Conservation (phyloP, 2,797 vertebrate genomes). For the Sitta carolinensis region DNA sequence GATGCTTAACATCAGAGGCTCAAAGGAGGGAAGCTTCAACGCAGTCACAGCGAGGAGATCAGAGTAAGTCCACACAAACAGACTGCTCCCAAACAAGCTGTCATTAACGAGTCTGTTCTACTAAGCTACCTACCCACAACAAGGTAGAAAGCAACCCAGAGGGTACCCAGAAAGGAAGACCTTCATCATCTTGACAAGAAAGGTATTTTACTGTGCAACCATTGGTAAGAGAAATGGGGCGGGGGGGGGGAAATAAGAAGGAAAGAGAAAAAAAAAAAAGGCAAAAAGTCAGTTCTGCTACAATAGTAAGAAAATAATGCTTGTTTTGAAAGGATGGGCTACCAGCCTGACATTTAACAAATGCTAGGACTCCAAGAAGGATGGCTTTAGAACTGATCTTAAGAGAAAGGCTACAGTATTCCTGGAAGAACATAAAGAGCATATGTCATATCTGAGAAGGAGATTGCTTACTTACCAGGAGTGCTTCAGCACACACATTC, state of each 20-base stretch:
- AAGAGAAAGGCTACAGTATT: neutral
- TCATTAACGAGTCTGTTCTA: neutral
- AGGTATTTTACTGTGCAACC: neutral
- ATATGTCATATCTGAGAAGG: neutral
- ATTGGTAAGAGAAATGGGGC: neutral
- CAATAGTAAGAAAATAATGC: neutral
- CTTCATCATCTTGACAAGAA: neutral
- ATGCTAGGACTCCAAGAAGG: neutral
- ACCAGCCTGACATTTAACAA: neutral
- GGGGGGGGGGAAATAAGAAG: rapidly evolving
- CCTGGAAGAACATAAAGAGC: neutral
- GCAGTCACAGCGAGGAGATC: neutral
- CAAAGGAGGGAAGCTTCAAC: neutral
- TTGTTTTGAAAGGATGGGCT: neutral
- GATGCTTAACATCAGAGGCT: neutral
- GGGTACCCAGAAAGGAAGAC: neutral
- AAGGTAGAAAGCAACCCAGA: neutral
- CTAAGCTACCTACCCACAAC: neutral
- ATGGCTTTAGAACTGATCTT: neutral
- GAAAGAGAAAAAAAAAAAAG: neutral
- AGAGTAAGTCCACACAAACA: neutral
- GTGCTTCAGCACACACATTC: neutral
- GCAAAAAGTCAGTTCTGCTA: neutral
- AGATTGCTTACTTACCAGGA: neutral
- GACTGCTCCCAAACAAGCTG: neutral